Evolutionary conservation across 1,140 invertebrate genomes (phyloP), one percentile per base, ranked within the genome.

Genomic region (Macrocentrus cingulum): DNA sequence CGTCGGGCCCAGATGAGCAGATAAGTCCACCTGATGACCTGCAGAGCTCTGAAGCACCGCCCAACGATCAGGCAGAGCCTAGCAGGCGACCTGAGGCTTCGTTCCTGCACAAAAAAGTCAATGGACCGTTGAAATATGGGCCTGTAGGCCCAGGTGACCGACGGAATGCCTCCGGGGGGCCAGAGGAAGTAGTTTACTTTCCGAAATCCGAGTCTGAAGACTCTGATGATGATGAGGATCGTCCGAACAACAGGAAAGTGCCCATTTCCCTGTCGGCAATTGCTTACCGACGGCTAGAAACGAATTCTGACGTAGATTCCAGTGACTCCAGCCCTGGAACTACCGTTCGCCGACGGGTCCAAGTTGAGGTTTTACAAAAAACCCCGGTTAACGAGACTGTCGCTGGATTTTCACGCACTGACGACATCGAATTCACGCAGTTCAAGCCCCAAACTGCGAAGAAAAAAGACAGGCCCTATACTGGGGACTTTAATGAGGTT

Each of bases 401-500:
- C 1, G 59, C 67, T 45, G 61, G 61, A 18, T 61, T 64, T 25
- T 68, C 56, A 6, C 58, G 56, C 19, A 69, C 64, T 1, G 58
- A 50, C 25, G 68, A 63, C n/a, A 67, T 67, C 18, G 59, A 71
- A 29, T 66, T 57, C 16, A 55, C 64, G n/a, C n/a, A n/a, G n/a
- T n/a, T n/a, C 5, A 66, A 39, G 23, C 58, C 60, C 15, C 36
- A 52, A 16, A n/a, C 16, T 5, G 20, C 11, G 49, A 36, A 22
- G 32, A 56, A 48, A 55, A 61, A 29, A 63, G 45, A 4, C 15
- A 54, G 2, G 46, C 37, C 50, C 19, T 66, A 66, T 18, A 42
- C 54, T 20, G 78, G 77, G 0, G 68, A 79, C 45, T 80, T 80
- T 20, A 80, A 80, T 44, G 74, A 79, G 66, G 46, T 80, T 48